These are phyloP conservation scores for Euplagia quadripunctaria DNA, from an alignment of 2,888 invertebrate species.

Conservation along the genomic window DNA sequence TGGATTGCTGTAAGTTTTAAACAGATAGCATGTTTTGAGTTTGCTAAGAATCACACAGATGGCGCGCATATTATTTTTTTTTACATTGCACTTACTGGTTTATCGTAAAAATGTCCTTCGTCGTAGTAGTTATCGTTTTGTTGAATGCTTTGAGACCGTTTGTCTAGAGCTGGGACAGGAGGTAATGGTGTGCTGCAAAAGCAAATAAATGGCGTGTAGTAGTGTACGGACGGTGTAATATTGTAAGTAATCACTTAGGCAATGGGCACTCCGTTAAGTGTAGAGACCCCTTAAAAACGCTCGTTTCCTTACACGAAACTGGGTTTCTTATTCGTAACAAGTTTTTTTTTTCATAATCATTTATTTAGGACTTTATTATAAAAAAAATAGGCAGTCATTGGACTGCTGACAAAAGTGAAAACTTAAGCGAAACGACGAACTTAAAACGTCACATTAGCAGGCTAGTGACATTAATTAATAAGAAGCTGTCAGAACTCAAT, in stretches of 20 bases:
- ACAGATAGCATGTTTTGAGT: slow-evolving; percentile 3
- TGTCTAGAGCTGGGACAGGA: slow-evolving; percentile 91
- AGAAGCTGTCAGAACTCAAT: too few relatives aligned
- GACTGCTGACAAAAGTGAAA: too few relatives aligned
- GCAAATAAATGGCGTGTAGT: neutral
- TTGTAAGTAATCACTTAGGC: neutral
- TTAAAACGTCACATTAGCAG: too few relatives aligned
- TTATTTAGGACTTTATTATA: too few relatives aligned
- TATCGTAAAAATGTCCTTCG: slow-evolving; percentile 91
- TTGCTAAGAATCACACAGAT: neutral
- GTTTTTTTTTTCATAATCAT: too few relatives aligned
- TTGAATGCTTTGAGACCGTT: slow-evolving; percentile 87
- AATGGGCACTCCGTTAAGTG: neutral
- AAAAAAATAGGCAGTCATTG: too few relatives aligned
- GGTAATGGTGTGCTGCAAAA: slow-evolving; percentile 91
- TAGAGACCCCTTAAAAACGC: neutral
- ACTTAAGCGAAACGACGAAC: too few relatives aligned
- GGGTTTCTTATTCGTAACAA: too few relatives aligned
- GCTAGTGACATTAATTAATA: too few relatives aligned
- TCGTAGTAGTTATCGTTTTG: slow-evolving; percentile 85
- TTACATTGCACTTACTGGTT: slow-evolving; percentile 87
- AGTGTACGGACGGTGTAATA: too few relatives aligned
- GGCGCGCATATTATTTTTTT: neutral
- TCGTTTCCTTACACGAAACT: too few relatives aligned
- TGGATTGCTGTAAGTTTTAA: slow-evolving; percentile 64